Conservation (phyloP, 2,113 vertebrate genomes). For the Platichthys stellatus region DNA sequence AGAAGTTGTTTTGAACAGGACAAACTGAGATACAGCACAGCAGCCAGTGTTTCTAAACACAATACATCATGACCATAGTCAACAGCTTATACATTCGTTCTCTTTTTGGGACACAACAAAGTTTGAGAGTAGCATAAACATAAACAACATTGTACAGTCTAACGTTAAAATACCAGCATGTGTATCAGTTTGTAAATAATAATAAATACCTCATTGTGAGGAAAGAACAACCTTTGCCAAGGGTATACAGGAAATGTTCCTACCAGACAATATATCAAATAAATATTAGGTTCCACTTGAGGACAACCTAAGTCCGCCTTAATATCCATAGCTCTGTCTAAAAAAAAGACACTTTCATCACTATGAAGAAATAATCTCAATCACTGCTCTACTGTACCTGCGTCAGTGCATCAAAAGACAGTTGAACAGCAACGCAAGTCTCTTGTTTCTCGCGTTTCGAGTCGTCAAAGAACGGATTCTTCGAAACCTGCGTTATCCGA, state of each 20-base stretch:
- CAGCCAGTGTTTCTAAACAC: conserved; percentile 30
- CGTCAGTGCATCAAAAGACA: background rate
- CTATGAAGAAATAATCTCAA: conserved; percentile 56
- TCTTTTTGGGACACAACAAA: conserved; percentile 65
- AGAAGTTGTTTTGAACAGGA: conserved; percentile 36
- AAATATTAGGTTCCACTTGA: conserved; percentile 67
- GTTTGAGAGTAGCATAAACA: conserved; percentile 39
- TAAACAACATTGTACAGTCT: conserved; percentile 44
- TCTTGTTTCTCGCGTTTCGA: background rate
- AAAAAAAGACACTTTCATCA: conserved; percentile 51
- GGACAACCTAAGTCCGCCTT: conserved; percentile 49
- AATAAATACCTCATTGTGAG: conserved; percentile 84
- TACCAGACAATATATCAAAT: conserved; percentile 65
- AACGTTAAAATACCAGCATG: conserved; percentile 60
- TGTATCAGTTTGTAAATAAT: conserved; percentile 74
- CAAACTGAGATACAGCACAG: conserved; percentile 10
- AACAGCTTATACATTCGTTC: conserved; percentile 68
- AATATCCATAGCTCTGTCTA: conserved; percentile 64
- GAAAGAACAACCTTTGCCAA: conserved; percentile 78
- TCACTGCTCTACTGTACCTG: conserved; percentile 33
- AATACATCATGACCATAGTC: conserved; percentile 33
- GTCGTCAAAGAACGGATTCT: conserved; percentile 76
- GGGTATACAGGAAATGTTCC: conserved; percentile 70
- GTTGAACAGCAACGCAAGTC: conserved; percentile 26
- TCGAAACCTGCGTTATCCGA: conserved; percentile 77